Conservation (phyloP, 64 coral and sea anemone genomes). For the Porites lutea region DNA sequence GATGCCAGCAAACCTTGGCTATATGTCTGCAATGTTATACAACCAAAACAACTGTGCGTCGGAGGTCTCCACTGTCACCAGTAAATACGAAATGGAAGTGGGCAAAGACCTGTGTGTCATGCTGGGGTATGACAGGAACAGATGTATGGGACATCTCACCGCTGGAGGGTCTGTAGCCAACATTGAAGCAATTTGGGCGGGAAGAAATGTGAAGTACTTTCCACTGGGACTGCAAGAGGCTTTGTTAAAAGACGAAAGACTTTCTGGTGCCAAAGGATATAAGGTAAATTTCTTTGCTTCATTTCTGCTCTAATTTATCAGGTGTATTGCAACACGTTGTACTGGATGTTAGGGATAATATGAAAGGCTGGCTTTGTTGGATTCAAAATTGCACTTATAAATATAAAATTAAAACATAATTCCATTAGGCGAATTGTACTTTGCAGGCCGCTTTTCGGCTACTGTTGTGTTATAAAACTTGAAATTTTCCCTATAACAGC, state of each 20-base stretch:
- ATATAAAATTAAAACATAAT: too few relatives aligned
- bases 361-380: too few relatives aligned
- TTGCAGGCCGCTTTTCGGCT: too few relatives aligned
- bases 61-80: constrained; percentile 68
- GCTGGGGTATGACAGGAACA: constrained; percentile 71
- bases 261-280: constrained; percentile 52
- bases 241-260: constrained; percentile 39
- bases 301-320: not conserved
- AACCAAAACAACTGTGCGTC: constrained; percentile 84
- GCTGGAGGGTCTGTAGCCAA: constrained; percentile 69
- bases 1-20: constrained; percentile 74
- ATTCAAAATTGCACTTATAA: too few relatives aligned
- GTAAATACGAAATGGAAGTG: constrained; percentile 70
- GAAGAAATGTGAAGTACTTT: constrained; percentile 80
- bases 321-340: too few relatives aligned
- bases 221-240: constrained; percentile 74
- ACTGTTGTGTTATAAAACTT: too few relatives aligned
- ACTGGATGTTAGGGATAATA: too few relatives aligned
- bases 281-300: not conserved
- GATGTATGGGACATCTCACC: constrained; percentile 44
- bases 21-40: constrained; percentile 74
- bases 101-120: constrained; percentile 76
- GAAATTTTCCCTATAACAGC: too few relatives aligned
- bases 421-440: too few relatives aligned
- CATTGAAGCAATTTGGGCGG: constrained; percentile 83